Base-by-base conservation (phyloP, 2,797 vertebrate species). In the Brachyrhaphis roseni region DNA sequence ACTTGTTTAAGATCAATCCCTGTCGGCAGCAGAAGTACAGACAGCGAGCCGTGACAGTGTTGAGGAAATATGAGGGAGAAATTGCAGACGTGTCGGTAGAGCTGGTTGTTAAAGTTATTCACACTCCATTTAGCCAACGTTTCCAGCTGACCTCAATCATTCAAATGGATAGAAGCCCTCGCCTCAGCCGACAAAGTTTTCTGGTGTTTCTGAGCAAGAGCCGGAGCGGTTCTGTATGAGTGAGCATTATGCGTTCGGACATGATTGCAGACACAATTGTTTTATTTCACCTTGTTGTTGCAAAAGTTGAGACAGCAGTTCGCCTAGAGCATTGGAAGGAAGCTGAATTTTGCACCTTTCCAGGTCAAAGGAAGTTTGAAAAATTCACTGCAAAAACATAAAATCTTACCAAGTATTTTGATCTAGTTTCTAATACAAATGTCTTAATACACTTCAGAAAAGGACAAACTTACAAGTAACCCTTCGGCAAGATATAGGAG, bases 81-180 rank as follows among this genome's bases (percentile, higher is more conserved):
- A 51, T 78, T 47, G 23, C 55, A 68, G 71, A 79, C 46, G 47
- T 6, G 57, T 75, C 78, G 81, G 83, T 31, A 74, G 68, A 66
- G 20, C 71, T 77, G 81, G 51, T 51, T 46, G 84, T 87, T 89
- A 80, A 84, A 86, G 75, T 66, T 74, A 80, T 83, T 84, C 78
- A 75, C 79, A 81, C 77, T 82, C 78, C 75, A 81, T 90, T 89
- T 87, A 82, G 45, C 84, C 79, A 70, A 72, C 15, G 0, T 74
- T 89, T 88, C 74, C 74, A 46, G 74, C 66, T 76, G 78, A 87
- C 80, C 74, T 78, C 73, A 66, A 77, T 87, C 76, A 81, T 49
- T 57, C 8, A 79, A 75, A 79, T 75, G 62, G 53, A 72, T 79
- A 68, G 85, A 85, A 79, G 68, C 64, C 18, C 70, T 80, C 3